Evolutionary conservation across 1,140 invertebrate genomes (phyloP), one percentile per base, ranked within the genome.

Genomic region (Formica selysi): DNA sequence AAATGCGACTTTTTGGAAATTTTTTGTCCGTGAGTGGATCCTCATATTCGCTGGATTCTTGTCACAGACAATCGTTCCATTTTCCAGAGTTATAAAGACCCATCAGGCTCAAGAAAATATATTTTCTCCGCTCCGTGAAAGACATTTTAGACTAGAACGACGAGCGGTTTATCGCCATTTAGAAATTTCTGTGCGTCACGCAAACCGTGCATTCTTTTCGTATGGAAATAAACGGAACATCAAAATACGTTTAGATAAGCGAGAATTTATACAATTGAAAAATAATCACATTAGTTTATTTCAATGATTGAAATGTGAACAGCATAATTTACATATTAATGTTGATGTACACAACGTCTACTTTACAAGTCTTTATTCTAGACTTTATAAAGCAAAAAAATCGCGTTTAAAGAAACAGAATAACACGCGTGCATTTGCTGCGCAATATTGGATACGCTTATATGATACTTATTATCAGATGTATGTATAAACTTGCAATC

Each of bases 241-340:
- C 26, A 48, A 65, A 76, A 29, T 76, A 41, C 70, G 29, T 86
- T 86, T 64, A 88, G 87, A 88, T 81, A 88, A 89, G 32, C 57
- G 29, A 8, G 57, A 19, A 81, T 32, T 32, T 68, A 32, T 70
- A 19, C 57, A 57, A 76, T 76, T 76, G n/a, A 76, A 38, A 62
- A 62, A 19, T 41, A 16, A 76, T 48, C 6, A 78, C 29, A 65
- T 65, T 32, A 19, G 10, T 48, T 65, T 29, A 48, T 51, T 51
- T 10, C 41, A 38, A 51, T 0, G 7, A 26, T 7, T 70, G 13
- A 48, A 74, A 38, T 26, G 5, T 26, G 19, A 51, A 26, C 32
- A 44, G 36, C 36, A 41, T 10, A 16, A 41, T 61, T 76, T 38
- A 8, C 36, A 76, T 76, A 38, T 61, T 59, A 76, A 44, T 64